Evolutionary conservation across 2,113 vertebrate genomes (phyloP), one percentile per base, ranked within the genome.

Genomic region (Cyprinodon tularosa): DNA sequence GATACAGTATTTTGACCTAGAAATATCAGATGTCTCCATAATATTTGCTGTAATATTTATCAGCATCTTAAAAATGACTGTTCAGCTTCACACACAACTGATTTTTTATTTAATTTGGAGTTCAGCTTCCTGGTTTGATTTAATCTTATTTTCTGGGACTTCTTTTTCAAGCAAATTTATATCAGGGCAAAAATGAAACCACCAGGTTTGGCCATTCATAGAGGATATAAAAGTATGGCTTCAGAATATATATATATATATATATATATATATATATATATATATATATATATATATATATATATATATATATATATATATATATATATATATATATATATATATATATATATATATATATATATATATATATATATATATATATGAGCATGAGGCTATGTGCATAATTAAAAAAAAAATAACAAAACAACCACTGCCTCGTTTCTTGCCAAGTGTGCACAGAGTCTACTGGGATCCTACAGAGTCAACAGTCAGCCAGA

Each of bases 401-500:
- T 74, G 61, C 74, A 50, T 83, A 61, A 70, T 83, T 82, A 53
- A 53, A 29, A 29, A 29, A 29, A 29, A 29, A 29, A 29, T 2
- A 29, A 29, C 29, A 29, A 69, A 66, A 73, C 69, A 60, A 53
- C 74, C 53, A n/a, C 77, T 17, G 5, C 79, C 67, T 72, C 36
- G 3, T 61, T 45, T 62, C 76, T 48, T 42, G 68, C 69, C 67
- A 40, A 84, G 67, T 88, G 62, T 87, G 69, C 38, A 47, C 71
- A 53, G 63, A 80, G 81, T 72, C 78, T 83, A 57, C 39, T 80
- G 80, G 82, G 80, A 86, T 78, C 74, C 38, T 65, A 71, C 70
- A 72, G 74, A 86, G 86, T 77, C 84, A 87, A 82, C 85, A 83
- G 83, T 76, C 79, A 82, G 77, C 83, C 70, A 68, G 73, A 85